A percentile compares a stretch with the other conserved stretches of the same genome.
phyloP scores from a whole-genome alignment of 2,797 vertebrate genomes.

The Tokudaia muenninki region DNA sequence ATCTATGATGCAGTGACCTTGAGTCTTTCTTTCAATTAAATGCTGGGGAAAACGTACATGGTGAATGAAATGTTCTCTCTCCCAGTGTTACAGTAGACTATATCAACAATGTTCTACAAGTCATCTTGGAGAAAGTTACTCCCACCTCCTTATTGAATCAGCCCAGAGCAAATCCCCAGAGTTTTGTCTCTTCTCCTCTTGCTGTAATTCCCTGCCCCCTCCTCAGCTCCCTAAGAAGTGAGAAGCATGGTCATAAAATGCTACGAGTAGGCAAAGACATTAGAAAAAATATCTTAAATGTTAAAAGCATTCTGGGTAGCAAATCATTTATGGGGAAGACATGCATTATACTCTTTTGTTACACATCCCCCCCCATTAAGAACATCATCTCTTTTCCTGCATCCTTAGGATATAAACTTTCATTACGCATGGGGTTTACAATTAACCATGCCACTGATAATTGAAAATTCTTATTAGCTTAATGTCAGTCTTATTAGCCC shows the following conservation, averaged over 20 bases:
- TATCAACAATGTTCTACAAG: constrained; percentile 44
- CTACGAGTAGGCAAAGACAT: background rate
- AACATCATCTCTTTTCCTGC: constrained; percentile 79
- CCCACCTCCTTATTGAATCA: constrained; percentile 28
- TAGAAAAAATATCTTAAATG: constrained; percentile 38
- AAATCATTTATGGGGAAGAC: background rate
- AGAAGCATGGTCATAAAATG: background rate
- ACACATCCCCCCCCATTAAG: constrained; percentile 63
- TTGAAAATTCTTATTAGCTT: constrained; percentile 81
- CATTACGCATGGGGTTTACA: constrained; percentile 82
- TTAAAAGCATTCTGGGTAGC: background rate
- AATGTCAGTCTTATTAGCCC: constrained; percentile 78
- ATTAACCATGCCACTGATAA: constrained; percentile 78
- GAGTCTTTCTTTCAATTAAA: constrained; percentile 65
- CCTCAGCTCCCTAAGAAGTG: background rate
- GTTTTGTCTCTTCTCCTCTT: background rate
- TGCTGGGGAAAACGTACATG: background rate
- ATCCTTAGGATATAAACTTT: constrained; percentile 82
- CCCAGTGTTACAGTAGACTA: background rate
- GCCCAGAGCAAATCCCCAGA: background rate
- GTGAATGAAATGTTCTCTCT: constrained; percentile 27
- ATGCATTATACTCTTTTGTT: constrained; percentile 43
- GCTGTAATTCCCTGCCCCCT: background rate
- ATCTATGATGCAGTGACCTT: constrained; percentile 52
- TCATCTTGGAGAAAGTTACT: constrained; percentile 59